These are phyloP conservation scores for Eupithecia subumbrata DNA, from an alignment of 2,888 invertebrate species.

Conservation along the genomic window DNA sequence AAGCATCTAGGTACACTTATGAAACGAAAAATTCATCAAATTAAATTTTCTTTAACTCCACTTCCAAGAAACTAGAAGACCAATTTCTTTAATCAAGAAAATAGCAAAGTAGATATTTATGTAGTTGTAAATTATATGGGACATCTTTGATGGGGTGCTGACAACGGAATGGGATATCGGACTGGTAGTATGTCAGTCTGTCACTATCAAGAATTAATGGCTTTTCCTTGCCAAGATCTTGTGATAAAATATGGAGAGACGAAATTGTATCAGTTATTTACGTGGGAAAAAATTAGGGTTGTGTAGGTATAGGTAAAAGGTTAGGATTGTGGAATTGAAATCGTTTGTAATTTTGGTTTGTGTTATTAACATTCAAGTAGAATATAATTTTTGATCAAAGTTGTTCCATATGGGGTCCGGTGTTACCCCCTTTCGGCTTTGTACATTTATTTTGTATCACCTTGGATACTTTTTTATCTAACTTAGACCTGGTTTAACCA, in stretches of 20 bases:
- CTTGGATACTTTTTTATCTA: neutral
- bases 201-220: constrained; percentile 30
- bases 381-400: neutral
- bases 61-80: neutral
- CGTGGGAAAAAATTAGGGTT: neutral
- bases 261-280: constrained; percentile 5
- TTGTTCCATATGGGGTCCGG: neutral
- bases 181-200: constrained; percentile 38
- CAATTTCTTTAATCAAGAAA: constrained; percentile 1
- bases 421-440: neutral
- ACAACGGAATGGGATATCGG: constrained; percentile 46
- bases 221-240: constrained; percentile 23
- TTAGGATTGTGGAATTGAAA: neutral
- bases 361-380: neutral
- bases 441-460: neutral
- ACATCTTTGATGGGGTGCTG: constrained; percentile 42
- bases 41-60: too few relatives aligned
- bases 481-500: too few relatives aligned
- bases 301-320: too few relatives aligned
- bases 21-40: too few relatives aligned
- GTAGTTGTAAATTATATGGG: constrained; percentile 31
- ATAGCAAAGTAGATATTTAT: constrained; percentile 22
- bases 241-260: constrained; percentile 4
- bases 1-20: too few relatives aligned
- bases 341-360: neutral